A percentile compares a stretch with the other conserved stretches of the same genome.
phyloP scores from a whole-genome alignment of 2,888 invertebrate species.

The Drosophila sordidula region DNA sequence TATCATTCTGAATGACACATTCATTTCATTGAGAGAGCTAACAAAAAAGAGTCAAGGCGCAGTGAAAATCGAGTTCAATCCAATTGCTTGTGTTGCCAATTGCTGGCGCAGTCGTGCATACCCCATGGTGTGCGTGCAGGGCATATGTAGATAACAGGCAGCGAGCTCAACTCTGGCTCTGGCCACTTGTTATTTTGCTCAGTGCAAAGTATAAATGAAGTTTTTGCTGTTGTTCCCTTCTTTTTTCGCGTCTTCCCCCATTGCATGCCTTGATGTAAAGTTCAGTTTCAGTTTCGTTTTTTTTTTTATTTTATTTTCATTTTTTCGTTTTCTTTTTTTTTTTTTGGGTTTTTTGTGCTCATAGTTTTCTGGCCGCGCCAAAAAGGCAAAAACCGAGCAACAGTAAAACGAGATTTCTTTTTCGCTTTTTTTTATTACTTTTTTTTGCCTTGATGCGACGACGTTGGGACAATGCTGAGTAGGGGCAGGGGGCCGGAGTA shows the following conservation, averaged over 20 bases:
- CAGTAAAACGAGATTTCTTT: constrained; percentile 67
- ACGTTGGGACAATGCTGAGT: constrained; percentile 42
- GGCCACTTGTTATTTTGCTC: constrained; percentile 66
- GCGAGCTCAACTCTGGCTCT: constrained; percentile 16
- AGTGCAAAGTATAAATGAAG: constrained; percentile 74
- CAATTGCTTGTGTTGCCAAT: too few relatives aligned
- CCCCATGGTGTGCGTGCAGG: neutral
- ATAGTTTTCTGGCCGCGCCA: constrained; percentile 74
- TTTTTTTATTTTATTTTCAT: constrained; percentile 24
- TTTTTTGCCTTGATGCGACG: constrained; percentile 39
- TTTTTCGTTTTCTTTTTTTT: constrained; percentile 26
- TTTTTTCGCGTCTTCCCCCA: constrained; percentile 17
- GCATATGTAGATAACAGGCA: constrained; percentile 26
- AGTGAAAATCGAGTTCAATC: too few relatives aligned
- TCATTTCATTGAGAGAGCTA: too few relatives aligned
- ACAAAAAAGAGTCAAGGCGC: too few relatives aligned
- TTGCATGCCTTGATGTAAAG: constrained; percentile 57
- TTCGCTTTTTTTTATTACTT: constrained; percentile 27
- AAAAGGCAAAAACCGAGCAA: constrained; percentile 72
- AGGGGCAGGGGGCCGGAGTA: neutral
- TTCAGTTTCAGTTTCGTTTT: constrained; percentile 48
- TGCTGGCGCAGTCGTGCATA: neutral
- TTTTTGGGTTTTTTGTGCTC: constrained; percentile 36
- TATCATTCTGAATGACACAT: too few relatives aligned
- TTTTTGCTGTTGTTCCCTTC: constrained; percentile 59